Evolutionary conservation across 2,113 vertebrate genomes (phyloP), one percentile per base, ranked within the genome.

Genomic region (Laterallus jamaicensis): DNA sequence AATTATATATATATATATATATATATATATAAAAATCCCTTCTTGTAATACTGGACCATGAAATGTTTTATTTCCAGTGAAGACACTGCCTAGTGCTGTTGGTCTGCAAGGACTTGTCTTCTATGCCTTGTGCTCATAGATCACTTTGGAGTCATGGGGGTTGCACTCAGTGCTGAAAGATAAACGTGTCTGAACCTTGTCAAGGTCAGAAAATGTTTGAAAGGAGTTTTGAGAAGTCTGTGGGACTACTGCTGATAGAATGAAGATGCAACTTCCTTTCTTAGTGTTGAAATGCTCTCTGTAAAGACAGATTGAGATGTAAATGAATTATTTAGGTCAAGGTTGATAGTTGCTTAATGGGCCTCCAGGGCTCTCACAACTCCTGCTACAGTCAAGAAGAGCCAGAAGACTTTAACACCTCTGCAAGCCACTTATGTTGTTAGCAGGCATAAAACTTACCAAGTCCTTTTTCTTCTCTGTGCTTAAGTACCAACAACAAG

Each of bases 321-420:
- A 67, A 93, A 86, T 24, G 77, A 88, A 70, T 90, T 74, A 69
- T 86, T 88, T 81, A 88, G 76, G 52, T 83, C 52, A 90, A 92
- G 1, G 2, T 24, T 93, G 64, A 59, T 77, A 20, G 28, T 70
- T 94, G 83, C 76, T 81, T 63, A 92, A 81, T 47, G 40, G n/a
- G n/a, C 32, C 73, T 64, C 52, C 22, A 81, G 68, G 56, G n/a
- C 37, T 42, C 54, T 73, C 50, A 59, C 47, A 80, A 40, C 5
- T 62, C 55, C 59, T 77, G 50, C 67, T 83, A 82, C 82, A 82
- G 26, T 60, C 64, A 52, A 82, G 40, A 82, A 31, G 19, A 93
- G 25, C 4, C 71, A 90, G 35, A 67, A 93, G 19, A 70, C 22
- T 56, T 80, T 35, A 76, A 63, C 17, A 22, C 32, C 32, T 93